Evolutionary conservation across 2,113 vertebrate species (phyloP).

Genomic region (Callorhinus ursinus): DNA sequence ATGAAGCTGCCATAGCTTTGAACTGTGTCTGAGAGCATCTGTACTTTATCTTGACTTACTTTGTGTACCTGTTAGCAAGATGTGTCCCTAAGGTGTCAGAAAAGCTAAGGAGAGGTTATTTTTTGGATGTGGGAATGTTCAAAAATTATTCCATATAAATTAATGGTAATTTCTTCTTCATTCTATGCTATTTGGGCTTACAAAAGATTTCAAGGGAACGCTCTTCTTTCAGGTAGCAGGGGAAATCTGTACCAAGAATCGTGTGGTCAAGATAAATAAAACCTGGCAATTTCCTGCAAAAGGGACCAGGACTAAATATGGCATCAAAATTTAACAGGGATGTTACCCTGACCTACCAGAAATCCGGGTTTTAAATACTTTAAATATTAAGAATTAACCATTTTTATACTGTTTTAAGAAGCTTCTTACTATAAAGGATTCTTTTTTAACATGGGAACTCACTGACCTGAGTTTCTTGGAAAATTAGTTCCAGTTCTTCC

Average conservation of each 20-base stretch:
- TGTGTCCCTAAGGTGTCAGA: not conserved
- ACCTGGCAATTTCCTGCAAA: not conserved
- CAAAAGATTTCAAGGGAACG: not conserved
- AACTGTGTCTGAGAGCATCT: not conserved
- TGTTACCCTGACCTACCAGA: not conserved
- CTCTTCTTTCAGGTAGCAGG: not conserved
- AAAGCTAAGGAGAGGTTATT: not conserved
- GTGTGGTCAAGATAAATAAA: not conserved
- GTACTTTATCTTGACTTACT: not conserved
- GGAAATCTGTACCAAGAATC: not conserved
- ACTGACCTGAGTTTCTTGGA: not conserved
- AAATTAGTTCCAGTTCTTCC: conserved; percentile 37
- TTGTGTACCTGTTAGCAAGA: not conserved
- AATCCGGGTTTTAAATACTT: not conserved
- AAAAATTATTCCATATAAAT: not conserved
- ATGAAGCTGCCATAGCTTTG: not conserved
- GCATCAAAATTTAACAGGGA: not conserved
- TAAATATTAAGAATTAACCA: not conserved
- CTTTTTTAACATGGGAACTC: not conserved
- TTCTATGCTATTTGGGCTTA: not conserved
- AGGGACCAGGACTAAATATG: not conserved
- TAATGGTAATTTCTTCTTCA: not conserved
- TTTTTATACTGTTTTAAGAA: not conserved
- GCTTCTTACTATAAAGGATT: not conserved
- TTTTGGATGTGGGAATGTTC: not conserved